These are phyloP conservation scores for Idaea biselata DNA, from an alignment of 2,888 invertebrate species.

Conservation along the genomic window DNA sequence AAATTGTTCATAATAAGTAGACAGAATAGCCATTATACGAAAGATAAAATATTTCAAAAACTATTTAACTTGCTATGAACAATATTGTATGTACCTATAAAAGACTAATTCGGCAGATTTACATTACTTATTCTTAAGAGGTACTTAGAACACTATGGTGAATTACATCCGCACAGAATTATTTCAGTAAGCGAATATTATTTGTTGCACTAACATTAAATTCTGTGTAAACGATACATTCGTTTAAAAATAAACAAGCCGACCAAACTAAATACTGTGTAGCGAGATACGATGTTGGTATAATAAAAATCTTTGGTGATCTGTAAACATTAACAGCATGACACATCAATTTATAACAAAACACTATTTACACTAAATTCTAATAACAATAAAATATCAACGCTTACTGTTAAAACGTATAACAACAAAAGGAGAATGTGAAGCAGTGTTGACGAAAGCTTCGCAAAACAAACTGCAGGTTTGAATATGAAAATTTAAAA, in stretches of 20 bases:
- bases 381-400: slow-evolving; percentile 67
- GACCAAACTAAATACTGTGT: slow-evolving; percentile 27
- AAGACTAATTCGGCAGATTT: slow-evolving; percentile 75
- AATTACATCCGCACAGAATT: slow-evolving; percentile 43
- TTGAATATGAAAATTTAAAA: neutral
- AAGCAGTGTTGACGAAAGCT: neutral
- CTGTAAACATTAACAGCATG: slow-evolving; percentile 71
- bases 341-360: slow-evolving; percentile 74
- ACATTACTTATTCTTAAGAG: slow-evolving; percentile 48
- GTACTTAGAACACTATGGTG: slow-evolving; percentile 72
- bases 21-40: slow-evolving; percentile 50
- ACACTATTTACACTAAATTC: slow-evolving; percentile 66
- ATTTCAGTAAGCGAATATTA: slow-evolving; percentile 21
- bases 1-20: slow-evolving; percentile 47
- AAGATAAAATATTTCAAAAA: slow-evolving; percentile 64
- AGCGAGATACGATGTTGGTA: slow-evolving; percentile 36
- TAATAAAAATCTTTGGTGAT: slow-evolving; percentile 44
- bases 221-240: neutral
- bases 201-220: slow-evolving; percentile 18
- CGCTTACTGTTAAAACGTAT: slow-evolving; percentile 24
- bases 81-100: slow-evolving; percentile 56
- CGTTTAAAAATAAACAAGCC: slow-evolving; percentile 24
- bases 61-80: slow-evolving; percentile 52
- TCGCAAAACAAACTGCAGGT: neutral
- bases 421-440: slow-evolving; percentile 15